Percentiles rank a stretch among this genome's conserved stretches.
phyloP scores from a whole-genome alignment of 2,113 vertebrate genomes.

The Nanorana parkeri region DNA sequence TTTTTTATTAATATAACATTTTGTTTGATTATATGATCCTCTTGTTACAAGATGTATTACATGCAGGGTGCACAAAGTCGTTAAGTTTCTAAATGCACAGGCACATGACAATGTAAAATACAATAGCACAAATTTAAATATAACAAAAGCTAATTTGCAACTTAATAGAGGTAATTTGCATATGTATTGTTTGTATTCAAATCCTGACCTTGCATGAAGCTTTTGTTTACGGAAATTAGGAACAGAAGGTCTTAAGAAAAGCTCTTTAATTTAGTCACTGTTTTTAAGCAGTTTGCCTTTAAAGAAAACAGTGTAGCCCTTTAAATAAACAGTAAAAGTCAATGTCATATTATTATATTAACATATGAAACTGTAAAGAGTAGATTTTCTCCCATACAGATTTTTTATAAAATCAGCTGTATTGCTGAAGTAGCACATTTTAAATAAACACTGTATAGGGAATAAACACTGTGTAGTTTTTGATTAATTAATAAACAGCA shows the following conservation, averaged over 20 bases:
- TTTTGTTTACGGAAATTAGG: slow-evolving; percentile 24
- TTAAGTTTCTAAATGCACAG: slow-evolving; percentile 5
- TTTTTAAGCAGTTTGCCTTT: background rate
- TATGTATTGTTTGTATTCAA: slow-evolving; percentile 39
- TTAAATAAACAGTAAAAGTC: background rate
- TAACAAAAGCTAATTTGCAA: slow-evolving; percentile 23
- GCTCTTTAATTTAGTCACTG: background rate
- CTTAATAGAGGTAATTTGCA: slow-evolving; percentile 24
- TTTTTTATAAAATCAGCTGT: no score
- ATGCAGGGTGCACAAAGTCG: background rate
- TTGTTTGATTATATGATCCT: background rate
- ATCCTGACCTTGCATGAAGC: slow-evolving; percentile 24
- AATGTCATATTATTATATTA: no score
- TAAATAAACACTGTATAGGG: no score
- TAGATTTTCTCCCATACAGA: no score
- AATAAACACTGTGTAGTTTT: no score
- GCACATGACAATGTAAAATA: slow-evolving; percentile 18
- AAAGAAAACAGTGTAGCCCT: background rate
- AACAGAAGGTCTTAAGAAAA: slow-evolving; percentile 4
- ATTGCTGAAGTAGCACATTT: no score
- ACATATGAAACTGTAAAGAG: no score
- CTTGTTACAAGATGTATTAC: slow-evolving; percentile 18
- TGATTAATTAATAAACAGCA: no score
- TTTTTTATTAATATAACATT: slow-evolving; percentile 13
- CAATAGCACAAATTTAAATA: slow-evolving; percentile 23